A percentile compares a stretch with the other conserved stretches of the same genome.
phyloP scores from a whole-genome alignment of 53 echinoderm and acorn worm species.

The Glandiceps talaboti region DNA sequence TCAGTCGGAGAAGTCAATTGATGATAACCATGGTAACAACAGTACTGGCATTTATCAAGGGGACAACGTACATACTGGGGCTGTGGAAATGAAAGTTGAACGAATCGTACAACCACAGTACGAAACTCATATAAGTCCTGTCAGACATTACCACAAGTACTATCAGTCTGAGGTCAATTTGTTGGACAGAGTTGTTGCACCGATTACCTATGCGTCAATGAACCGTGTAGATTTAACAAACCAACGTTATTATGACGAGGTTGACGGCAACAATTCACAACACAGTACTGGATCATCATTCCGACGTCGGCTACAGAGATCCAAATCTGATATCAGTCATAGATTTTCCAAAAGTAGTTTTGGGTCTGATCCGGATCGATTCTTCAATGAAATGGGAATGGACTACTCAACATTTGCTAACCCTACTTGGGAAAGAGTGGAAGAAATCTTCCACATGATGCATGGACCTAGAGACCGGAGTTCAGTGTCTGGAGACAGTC shows the following conservation, averaged over 20 bases:
- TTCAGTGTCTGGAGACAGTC: constrained; percentile 19
- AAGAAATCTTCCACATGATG: constrained; percentile 76
- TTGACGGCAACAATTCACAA: not conserved
- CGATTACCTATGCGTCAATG: not conserved
- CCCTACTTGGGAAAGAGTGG: constrained; percentile 32
- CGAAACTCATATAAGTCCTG: not conserved
- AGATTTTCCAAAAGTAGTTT: constrained; percentile 6
- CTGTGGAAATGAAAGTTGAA: too few relatives aligned
- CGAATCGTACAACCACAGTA: not conserved
- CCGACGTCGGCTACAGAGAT: constrained; percentile 6
- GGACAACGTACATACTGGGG: not conserved
- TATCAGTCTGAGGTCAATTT: not conserved
- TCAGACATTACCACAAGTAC: not conserved
- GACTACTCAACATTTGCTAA: constrained; percentile 32
- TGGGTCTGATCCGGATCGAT: constrained; percentile 52
- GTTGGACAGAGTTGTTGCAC: not conserved
- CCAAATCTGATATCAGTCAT: constrained; percentile 44
- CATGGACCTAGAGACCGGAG: constrained; percentile 37
- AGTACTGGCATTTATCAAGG: not conserved
- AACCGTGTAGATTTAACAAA: not conserved
- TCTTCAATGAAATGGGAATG: constrained; percentile 91
- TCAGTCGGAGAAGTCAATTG: not conserved
- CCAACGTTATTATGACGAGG: not conserved
- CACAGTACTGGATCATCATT: constrained; percentile 9
- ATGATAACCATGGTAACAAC: not conserved